Evolutionary conservation across 2,888 invertebrate species (phyloP).

Genomic region (Folsomia candida): DNA sequence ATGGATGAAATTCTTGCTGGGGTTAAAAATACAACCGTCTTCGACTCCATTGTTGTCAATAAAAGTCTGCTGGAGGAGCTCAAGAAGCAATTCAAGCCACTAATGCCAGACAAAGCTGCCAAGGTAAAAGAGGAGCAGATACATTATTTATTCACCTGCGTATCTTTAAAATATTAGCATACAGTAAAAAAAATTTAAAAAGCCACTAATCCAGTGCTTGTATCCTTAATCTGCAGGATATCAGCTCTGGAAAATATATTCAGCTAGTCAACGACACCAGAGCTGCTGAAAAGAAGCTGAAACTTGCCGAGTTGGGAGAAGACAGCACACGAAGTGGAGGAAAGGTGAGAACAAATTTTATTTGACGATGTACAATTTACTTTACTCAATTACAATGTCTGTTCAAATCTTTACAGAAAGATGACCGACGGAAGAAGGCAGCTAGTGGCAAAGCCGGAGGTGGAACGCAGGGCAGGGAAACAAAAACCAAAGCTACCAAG

Average conservation of each 20-base stretch:
- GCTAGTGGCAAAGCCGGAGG: conserved; percentile 84
- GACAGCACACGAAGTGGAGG: conserved; percentile 33
- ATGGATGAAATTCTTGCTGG: conserved; percentile 29
- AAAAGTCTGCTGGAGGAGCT: conserved; percentile 27
- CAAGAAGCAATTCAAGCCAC: conserved; percentile 29
- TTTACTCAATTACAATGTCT: conserved; percentile 1
- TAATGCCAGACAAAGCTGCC: conserved; percentile 42
- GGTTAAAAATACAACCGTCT: conserved; percentile 34
- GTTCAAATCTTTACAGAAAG: conserved; percentile 73
- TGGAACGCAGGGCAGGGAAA: conserved; percentile 88
- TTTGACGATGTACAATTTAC: no score
- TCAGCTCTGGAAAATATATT: conserved; percentile 43
- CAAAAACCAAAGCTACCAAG: conserved; percentile 89
- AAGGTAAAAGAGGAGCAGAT: conserved; percentile 25
- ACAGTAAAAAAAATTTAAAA: not conserved
- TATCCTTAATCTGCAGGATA: conserved; percentile 32
- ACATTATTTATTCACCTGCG: not conserved
- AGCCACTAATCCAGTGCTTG: conserved; percentile 4
- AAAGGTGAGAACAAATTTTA: conserved; percentile 19
- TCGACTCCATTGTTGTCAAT: conserved; percentile 39
- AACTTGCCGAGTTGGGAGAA: conserved; percentile 35
- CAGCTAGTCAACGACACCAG: conserved; percentile 42
- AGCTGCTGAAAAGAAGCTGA: conserved; percentile 42
- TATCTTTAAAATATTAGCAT: not conserved
- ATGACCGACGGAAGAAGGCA: conserved; percentile 85